A percentile compares a stretch with the other conserved stretches of the same genome.
phyloP scores from a whole-genome alignment of 64 coral and sea anemone species.

The Pachyseris speciosa region DNA sequence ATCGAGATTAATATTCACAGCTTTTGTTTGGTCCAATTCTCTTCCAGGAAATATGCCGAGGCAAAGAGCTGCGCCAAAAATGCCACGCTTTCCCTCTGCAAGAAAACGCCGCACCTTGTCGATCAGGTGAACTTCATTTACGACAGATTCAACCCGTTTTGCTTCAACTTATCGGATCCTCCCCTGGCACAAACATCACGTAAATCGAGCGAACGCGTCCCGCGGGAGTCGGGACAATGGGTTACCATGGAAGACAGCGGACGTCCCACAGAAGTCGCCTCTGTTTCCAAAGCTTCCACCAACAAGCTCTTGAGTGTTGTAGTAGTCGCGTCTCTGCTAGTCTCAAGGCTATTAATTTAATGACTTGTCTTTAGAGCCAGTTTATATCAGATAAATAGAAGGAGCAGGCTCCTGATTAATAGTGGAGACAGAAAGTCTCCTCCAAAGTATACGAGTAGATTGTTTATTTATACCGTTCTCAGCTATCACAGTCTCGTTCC shows the following conservation, averaged over 20 bases:
- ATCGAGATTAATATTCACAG: not conserved
- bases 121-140: not conserved
- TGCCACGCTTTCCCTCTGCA: not conserved
- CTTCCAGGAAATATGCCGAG: not conserved
- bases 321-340: not conserved
- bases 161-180: not conserved
- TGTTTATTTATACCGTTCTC: too few species aligned
- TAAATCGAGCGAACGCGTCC: not conserved
- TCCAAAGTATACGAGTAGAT: too few species aligned
- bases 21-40: not conserved
- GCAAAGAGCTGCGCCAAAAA: not conserved
- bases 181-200: too few species aligned
- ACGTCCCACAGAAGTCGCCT: not conserved
- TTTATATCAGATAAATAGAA: not conserved
- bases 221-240: not conserved
- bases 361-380: not conserved
- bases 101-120: not conserved
- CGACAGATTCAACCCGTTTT: slow-evolving; percentile 19
- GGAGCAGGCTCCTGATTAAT: too few species aligned
- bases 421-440: too few species aligned
- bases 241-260: too few species aligned
- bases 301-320: not conserved
- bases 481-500: too few species aligned
- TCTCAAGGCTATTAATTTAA: not conserved
- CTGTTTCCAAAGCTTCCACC: not conserved